Evolutionary conservation across 1,140 invertebrate genomes (phyloP).

Genomic region (Drosophila ficusphila): DNA sequence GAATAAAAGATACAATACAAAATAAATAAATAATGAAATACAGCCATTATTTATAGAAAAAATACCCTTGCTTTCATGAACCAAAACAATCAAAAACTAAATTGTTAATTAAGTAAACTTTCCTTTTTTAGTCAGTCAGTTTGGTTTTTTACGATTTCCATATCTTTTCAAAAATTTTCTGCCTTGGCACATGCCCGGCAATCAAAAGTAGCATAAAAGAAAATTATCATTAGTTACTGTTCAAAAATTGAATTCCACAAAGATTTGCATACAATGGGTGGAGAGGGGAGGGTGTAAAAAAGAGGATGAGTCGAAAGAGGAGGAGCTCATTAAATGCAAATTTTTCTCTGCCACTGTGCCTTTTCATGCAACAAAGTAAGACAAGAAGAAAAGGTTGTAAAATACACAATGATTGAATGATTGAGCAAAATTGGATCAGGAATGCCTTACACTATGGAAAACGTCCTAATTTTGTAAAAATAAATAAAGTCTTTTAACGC

Average conservation of each 20-base stretch:
- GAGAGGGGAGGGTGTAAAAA: background rate
- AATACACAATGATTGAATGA: constrained; percentile 46
- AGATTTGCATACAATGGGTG: constrained; percentile 73
- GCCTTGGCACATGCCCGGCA: constrained; percentile 24
- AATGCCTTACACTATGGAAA: constrained; percentile 6
- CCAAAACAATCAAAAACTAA: constrained; percentile 5
- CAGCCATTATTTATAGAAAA: no score
- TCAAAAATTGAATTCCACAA: constrained; percentile 65
- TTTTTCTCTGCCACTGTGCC: constrained; percentile 33
- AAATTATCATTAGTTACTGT: constrained; percentile 68
- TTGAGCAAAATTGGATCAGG: constrained; percentile 57
- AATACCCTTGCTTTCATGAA: no score
- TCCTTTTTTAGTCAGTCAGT: constrained; percentile 47
- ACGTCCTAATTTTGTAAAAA: background rate
- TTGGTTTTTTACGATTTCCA: constrained; percentile 25
- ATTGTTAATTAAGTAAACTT: constrained; percentile 31
- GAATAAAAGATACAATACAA: no score
- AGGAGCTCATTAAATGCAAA: constrained; percentile 75
- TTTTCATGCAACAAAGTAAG: constrained; percentile 30
- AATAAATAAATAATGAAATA: no score
- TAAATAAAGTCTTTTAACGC: no score
- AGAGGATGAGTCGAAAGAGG: constrained; percentile 11
- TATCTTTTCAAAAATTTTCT: constrained; percentile 51
- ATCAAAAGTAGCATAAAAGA: constrained; percentile 15
- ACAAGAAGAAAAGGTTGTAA: constrained; percentile 8